Conservation (phyloP, 2,113 vertebrate genomes). For the Erpornis zantholeuca region DNA sequence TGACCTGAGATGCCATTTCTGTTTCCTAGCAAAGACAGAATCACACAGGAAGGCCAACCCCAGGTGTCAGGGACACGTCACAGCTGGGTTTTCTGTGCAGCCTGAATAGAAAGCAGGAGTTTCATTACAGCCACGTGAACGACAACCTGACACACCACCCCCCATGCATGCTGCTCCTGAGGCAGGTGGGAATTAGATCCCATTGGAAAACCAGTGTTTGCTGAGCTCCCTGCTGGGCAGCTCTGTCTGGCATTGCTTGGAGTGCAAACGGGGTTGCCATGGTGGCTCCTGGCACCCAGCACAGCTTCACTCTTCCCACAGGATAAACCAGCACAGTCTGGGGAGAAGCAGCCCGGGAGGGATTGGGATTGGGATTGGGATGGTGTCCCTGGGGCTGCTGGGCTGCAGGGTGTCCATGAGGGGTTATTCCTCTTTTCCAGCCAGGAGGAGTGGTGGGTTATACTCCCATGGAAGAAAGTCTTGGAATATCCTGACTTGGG, state of each 20-base stretch:
- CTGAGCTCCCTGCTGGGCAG: neutral
- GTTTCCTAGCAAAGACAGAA: neutral
- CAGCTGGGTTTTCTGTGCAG: neutral
- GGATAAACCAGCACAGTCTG: neutral
- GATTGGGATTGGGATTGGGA: too few relatives aligned
- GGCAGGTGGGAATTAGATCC: neutral
- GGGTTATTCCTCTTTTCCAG: neutral
- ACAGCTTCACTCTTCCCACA: constrained; percentile 12
- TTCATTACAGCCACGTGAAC: neutral
- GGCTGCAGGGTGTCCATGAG: neutral
- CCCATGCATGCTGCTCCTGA: neutral
- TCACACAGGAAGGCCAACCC: neutral
- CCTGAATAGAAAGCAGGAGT: neutral
- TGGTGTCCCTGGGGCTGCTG: neutral
- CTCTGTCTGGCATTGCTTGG: neutral
- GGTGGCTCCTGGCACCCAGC: neutral
- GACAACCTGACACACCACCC: neutral
- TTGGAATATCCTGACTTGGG: neutral
- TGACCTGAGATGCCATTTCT: neutral
- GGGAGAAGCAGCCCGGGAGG: neutral
- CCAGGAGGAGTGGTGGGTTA: neutral
- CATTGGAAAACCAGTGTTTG: neutral
- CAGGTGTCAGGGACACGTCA: neutral
- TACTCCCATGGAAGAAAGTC: neutral
- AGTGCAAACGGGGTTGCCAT: neutral